These are phyloP conservation scores for Poecilia gillii DNA, from an alignment of 2,797 vertebrate species.

Conservation along the genomic window DNA sequence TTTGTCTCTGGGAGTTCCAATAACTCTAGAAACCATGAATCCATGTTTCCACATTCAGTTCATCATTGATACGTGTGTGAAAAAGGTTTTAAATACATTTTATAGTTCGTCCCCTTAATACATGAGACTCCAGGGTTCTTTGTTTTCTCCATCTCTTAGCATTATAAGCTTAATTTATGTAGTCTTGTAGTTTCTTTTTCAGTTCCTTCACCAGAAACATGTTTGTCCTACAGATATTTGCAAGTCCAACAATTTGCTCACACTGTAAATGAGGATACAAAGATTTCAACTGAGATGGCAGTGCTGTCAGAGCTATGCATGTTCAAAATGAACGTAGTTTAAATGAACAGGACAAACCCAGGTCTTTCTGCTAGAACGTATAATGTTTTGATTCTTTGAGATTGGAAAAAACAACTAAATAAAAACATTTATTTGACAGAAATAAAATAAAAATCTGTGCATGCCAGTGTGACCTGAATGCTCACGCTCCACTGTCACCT, in stretches of 20 bases:
- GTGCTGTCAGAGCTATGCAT: not conserved
- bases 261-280: not conserved
- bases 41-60: too few species aligned
- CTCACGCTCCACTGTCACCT: not conserved
- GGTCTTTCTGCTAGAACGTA: not conserved
- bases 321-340: not conserved
- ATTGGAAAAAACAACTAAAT: not conserved
- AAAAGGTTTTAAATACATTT: too few species aligned
- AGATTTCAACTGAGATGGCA: not conserved
- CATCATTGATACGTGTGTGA: too few species aligned
- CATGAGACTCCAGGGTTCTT: too few species aligned
- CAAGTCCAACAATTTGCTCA: not conserved
- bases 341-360: not conserved
- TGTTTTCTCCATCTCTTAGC: too few species aligned
- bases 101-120: too few species aligned
- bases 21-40: too few species aligned
- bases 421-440: not conserved
- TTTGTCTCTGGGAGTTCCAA: too few species aligned
- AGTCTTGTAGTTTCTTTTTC: too few species aligned
- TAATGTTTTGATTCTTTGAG: not conserved
- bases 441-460: not conserved
- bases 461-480: not conserved
- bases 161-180: too few species aligned
- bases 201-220: too few species aligned
- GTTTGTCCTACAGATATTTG: not conserved